Conservation (phyloP, 2,797 vertebrate species). For the Bucorvus abyssinicus region DNA sequence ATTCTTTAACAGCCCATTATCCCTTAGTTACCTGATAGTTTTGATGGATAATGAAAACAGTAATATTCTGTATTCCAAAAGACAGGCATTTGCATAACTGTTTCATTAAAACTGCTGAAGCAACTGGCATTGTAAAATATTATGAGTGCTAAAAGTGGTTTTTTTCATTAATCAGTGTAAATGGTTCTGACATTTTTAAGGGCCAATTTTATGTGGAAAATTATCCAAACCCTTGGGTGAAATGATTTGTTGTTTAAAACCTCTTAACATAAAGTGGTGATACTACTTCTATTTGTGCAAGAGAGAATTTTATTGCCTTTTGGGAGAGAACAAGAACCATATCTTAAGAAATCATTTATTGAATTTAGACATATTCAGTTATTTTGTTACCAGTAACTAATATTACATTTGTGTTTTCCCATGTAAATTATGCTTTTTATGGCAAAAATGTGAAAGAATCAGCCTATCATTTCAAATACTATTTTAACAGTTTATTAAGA, state of each 20-base stretch:
- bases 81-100: background rate
- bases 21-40: background rate
- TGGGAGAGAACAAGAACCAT: background rate
- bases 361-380: background rate
- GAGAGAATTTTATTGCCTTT: background rate
- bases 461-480: background rate
- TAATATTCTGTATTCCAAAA: background rate
- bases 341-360: background rate
- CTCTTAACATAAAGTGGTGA: background rate
- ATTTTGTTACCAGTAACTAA: background rate
- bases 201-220: conserved; percentile 52
- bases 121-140: conserved; percentile 33
- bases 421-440: background rate
- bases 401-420: background rate
- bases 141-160: background rate
- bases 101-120: conserved; percentile 44
- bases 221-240: conserved; percentile 47
- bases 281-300: background rate
- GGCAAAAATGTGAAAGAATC: background rate
- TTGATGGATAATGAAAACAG: background rate
- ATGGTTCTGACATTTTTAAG: conserved; percentile 48
- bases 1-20: background rate
- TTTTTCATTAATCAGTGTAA: conserved; percentile 60
- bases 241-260: conserved; percentile 58
- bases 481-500: background rate